Evolutionary conservation across 2,888 invertebrate species (phyloP).

Genomic region (Oegoconia quadripuncta): DNA sequence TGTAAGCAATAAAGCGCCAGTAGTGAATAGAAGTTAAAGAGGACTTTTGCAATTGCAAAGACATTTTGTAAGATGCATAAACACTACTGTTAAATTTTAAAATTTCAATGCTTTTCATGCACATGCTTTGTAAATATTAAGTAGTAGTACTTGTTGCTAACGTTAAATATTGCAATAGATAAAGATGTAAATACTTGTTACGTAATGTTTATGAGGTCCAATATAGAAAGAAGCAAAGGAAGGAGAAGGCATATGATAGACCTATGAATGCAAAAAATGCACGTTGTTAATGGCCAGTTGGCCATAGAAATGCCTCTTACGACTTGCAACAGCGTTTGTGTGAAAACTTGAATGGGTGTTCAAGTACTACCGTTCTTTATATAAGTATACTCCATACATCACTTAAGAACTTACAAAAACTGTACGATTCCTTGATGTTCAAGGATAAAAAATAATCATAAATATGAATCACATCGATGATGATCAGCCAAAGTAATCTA

Average conservation of each 20-base stretch:
- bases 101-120: not conserved
- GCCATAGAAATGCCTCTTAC: slow-evolving; percentile 15
- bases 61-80: slow-evolving; percentile 21
- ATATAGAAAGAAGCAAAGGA: not conserved
- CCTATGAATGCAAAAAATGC: slow-evolving; percentile 19
- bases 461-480: too few relatives aligned
- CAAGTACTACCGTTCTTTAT: slow-evolving; percentile 13
- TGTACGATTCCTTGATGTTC: too few relatives aligned
- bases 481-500: too few relatives aligned
- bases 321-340: slow-evolving; percentile 17
- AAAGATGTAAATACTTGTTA: too few relatives aligned
- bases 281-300: too few relatives aligned
- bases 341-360: slow-evolving; percentile 19
- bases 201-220: too few relatives aligned
- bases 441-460: too few relatives aligned
- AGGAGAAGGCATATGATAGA: slow-evolving; percentile 9
- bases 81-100: slow-evolving; percentile 4
- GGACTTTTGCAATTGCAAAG: slow-evolving; percentile 18
- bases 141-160: too few relatives aligned
- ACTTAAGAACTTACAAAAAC: too few relatives aligned
- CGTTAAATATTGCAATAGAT: too few relatives aligned
- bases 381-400: not conserved
- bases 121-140: too few relatives aligned
- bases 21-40: slow-evolving; percentile 21
- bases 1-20: slow-evolving; percentile 19